Evolutionary conservation across 2,797 vertebrate genomes (phyloP).

Genomic region (Melanotaenia maccullochi): DNA sequence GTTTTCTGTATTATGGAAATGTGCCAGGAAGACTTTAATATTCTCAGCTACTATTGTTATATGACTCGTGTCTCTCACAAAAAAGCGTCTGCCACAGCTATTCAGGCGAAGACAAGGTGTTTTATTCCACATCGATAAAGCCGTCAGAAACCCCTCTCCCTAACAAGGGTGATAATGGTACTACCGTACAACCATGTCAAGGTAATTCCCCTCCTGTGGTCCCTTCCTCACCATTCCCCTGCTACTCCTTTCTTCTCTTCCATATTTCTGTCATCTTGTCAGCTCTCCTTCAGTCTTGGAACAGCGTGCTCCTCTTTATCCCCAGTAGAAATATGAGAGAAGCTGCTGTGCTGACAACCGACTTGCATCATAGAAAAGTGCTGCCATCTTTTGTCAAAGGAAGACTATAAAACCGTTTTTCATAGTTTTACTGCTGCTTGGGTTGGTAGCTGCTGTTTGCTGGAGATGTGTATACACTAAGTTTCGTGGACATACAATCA

Average conservation of each 20-base stretch:
- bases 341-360: constrained; percentile 51
- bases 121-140: constrained; percentile 34
- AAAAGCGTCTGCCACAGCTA: constrained; percentile 9
- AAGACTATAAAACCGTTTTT: constrained; percentile 12
- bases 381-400: constrained; percentile 35
- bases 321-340: constrained; percentile 49
- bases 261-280: constrained; percentile 33
- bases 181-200: constrained; percentile 23
- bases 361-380: constrained; percentile 40
- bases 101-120: constrained; percentile 15
- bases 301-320: constrained; percentile 57
- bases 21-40: background rate
- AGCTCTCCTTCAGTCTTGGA: constrained; percentile 42
- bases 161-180: constrained; percentile 41
- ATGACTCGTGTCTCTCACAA: background rate
- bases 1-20: background rate
- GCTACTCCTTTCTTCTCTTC: constrained; percentile 1
- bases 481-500: background rate
- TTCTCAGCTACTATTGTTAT: constrained; percentile 6
- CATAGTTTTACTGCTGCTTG: background rate
- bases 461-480: background rate
- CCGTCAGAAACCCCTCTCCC: constrained; percentile 12
- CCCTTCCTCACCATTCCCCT: background rate
- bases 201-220: constrained; percentile 43
- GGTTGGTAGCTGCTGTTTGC: background rate